Conservation (phyloP, 1,140 invertebrate species). For the Pogonognathellus flavescens region DNA sequence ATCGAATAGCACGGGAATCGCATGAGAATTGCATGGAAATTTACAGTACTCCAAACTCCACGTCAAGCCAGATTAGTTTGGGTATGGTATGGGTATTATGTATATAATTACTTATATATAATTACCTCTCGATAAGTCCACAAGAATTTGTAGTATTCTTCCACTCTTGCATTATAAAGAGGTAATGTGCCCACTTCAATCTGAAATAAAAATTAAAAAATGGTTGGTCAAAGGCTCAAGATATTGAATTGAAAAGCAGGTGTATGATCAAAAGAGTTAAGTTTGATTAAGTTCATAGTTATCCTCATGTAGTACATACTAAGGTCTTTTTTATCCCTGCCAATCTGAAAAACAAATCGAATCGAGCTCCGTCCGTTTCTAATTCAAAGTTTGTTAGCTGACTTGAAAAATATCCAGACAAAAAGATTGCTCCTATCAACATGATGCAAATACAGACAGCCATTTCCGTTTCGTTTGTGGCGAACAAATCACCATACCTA, state of each 20-base stretch:
- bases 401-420: conserved; percentile 60
- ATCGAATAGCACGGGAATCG: no score
- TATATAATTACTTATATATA: no score
- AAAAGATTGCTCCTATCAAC: conserved; percentile 61
- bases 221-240: neutral
- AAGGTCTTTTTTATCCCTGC: conserved; percentile 53
- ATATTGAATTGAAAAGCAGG: no score
- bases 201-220: neutral
- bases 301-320: neutral
- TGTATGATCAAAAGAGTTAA: no score
- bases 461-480: conserved; percentile 57
- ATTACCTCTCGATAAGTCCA: conserved; percentile 65
- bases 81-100: no score
- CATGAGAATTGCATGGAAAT: no score
- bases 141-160: conserved; percentile 62
- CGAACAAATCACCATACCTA: conserved; percentile 61
- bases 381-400: conserved; percentile 60
- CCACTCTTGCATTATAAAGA: conserved; percentile 57
- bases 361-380: conserved; percentile 62
- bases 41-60: no score
- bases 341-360: conserved; percentile 63
- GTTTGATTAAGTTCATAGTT: neutral
- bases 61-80: no score
- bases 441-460: conserved; percentile 56
- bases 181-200: conserved; percentile 4